Percentiles rank a stretch among this genome's conserved stretches.
phyloP scores from a whole-genome alignment of 2,888 invertebrate genomes.

The Acheta domesticus region DNA sequence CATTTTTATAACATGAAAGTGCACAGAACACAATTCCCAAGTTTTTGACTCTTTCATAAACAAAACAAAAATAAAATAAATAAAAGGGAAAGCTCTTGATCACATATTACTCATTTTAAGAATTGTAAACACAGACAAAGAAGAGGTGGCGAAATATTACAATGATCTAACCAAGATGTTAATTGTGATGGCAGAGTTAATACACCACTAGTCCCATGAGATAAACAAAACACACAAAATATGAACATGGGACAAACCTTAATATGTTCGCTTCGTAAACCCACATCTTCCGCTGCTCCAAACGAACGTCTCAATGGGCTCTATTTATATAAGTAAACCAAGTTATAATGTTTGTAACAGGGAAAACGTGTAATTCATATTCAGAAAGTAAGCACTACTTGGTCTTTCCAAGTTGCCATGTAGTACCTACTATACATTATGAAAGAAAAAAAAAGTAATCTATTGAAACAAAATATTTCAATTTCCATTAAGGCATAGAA shows the following conservation, averaged over 20 bases:
- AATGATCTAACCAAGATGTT: not conserved
- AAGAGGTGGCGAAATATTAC: not conserved
- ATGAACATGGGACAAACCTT: slow-evolving; percentile 18
- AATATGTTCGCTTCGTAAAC: slow-evolving; percentile 7
- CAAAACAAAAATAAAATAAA: not conserved
- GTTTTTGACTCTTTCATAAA: no score
- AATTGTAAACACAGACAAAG: not conserved
- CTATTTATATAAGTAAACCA: slow-evolving; percentile 7
- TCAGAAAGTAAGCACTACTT: not conserved
- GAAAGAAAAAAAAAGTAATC: no score
- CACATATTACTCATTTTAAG: not conserved
- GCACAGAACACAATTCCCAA: no score
- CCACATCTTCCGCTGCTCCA: slow-evolving; percentile 7
- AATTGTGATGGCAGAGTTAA: slow-evolving; percentile 9
- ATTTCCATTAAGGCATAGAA: no score
- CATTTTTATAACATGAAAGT: no score
- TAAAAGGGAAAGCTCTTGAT: not conserved
- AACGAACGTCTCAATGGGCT: slow-evolving; percentile 11
- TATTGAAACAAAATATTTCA: no score
- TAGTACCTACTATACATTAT: not conserved
- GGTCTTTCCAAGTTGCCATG: not conserved
- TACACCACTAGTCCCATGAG: slow-evolving; percentile 11
- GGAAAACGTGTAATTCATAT: not conserved
- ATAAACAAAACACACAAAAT: not conserved
- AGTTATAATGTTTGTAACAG: slow-evolving; percentile 8